A percentile compares a stretch with the other conserved stretches of the same genome.
These are phyloP conservation scores for Istiophorus platypterus DNA, from an alignment of 2,113 vertebrate genomes.

Conservation along the genomic window DNA sequence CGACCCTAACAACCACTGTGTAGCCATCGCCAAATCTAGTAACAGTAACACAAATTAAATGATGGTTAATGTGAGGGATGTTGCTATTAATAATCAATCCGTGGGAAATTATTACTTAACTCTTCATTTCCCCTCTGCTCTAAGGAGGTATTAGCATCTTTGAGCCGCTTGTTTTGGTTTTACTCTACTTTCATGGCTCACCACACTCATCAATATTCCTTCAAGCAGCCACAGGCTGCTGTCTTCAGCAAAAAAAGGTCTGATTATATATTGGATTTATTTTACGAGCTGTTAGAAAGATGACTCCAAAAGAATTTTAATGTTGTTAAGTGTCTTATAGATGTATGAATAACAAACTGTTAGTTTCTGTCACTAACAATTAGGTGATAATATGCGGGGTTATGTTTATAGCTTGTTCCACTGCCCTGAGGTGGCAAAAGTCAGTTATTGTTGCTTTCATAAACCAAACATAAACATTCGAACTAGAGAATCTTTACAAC, in stretches of 20 bases:
- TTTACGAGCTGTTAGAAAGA: not conserved
- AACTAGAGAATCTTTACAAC: not conserved
- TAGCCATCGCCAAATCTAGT: slow-evolving; percentile 98
- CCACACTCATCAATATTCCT: not conserved
- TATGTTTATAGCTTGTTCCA: not conserved
- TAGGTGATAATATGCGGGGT: not conserved
- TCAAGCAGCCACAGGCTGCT: too few species aligned
- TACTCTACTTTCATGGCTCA: not conserved
- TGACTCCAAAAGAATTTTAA: not conserved
- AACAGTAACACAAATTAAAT: too few species aligned
- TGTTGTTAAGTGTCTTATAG: not conserved
- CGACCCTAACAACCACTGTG: slow-evolving; percentile 91
- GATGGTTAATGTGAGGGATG: too few species aligned
- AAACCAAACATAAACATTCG: not conserved
- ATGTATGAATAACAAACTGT: not conserved
- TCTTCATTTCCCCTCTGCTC: too few species aligned
- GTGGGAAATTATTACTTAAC: too few species aligned
- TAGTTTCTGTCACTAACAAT: not conserved
- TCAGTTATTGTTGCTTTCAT: not conserved
- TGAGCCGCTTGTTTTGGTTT: not conserved
- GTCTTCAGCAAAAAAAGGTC: slow-evolving; percentile 1
- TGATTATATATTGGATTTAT: not conserved
- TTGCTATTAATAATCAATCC: too few species aligned
- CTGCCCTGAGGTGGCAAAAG: not conserved
- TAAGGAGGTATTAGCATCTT: not conserved